Evolutionary conservation across 2,888 invertebrate genomes (phyloP), one percentile per base, ranked within the genome.

Genomic region (Xestia sexstrigata): DNA sequence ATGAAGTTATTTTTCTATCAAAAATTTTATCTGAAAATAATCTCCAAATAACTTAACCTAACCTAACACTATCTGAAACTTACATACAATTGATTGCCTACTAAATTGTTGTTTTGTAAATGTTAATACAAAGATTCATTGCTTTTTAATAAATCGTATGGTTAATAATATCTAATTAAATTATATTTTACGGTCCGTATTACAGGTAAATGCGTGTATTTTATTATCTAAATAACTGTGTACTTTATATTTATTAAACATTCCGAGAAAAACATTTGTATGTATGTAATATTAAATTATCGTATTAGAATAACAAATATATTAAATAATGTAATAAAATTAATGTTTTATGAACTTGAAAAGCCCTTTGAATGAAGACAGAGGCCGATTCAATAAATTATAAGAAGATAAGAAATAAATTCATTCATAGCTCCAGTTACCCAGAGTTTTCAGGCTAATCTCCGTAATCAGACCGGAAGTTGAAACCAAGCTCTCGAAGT

Each of bases 151-250:
- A 58, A 30, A 70, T 68, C 20, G n/a, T 39, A 23, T 35, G 8
- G 47, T 65, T 65, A 49, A 26, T 65, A 75, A 68, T 67, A 60
- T 55, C 7, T 39, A 66, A 65, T 63, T 39, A n/a, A 70, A 72
- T 71, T n/a, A 20, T 39, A 63, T 55, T 78, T 74, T 65, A 83
- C 69, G 65, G 58, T 66, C 30, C 30, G 55, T 70, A 49, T 35
- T 67, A 78, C 78, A 83, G 78, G 83, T 85, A 85, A 85, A 83
- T 76, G 65, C 30, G 15, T 66, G 26, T 70, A 73, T 76, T 76
- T 78, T 81, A 81, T 76, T 70, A 68, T 70, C 26, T 68, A 58
- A 78, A 67, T 74, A 68, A 65, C n/a, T 68, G 23, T 49, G 7
- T 49, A 63, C 15, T 76, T 70, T 49, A 65, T 73, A 85, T 85